A percentile compares a stretch with the other conserved stretches of the same genome.
These are phyloP conservation scores for Mactra quadrangularis DNA, from an alignment of 1,140 invertebrate genomes.

Conservation along the genomic window DNA sequence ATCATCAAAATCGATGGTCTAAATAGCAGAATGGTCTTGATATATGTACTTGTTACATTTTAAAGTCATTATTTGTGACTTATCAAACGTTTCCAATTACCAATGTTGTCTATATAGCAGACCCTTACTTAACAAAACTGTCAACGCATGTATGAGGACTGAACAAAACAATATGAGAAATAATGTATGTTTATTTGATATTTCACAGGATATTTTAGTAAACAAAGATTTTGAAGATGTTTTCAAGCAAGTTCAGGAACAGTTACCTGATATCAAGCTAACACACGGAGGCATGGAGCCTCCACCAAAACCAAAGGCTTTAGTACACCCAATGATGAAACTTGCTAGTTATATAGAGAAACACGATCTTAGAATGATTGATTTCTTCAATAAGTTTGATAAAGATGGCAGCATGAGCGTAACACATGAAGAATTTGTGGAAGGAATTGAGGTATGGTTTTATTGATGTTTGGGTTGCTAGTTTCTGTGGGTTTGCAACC, in stretches of 20 bases:
- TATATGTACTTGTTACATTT: no score
- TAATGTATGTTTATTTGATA: no score
- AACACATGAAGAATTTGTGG: constrained; percentile 80
- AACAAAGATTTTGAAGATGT: constrained; percentile 82
- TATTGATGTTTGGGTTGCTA: no score
- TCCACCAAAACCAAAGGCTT: constrained; percentile 79
- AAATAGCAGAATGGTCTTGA: no score
- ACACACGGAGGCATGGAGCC: constrained; percentile 78
- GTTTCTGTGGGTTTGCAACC: no score
- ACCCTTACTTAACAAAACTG: no score
- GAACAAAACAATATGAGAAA: no score
- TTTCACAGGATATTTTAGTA: constrained; percentile 81
- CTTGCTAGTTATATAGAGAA: constrained; percentile 81
- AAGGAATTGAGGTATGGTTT: constrained; percentile 78
- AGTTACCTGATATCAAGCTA: constrained; percentile 76
- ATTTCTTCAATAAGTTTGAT: constrained; percentile 83
- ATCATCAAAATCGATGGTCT: no score
- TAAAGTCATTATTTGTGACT: no score
- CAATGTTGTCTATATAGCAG: no score
- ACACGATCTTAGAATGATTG: constrained; percentile 79
- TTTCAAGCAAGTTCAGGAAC: constrained; percentile 78
- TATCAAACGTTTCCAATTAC: no score
- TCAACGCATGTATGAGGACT: no score
- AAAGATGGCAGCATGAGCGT: constrained; percentile 83
- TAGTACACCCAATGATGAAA: constrained; percentile 82